Evolutionary conservation across 2,888 invertebrate genomes (phyloP).

Genomic region (Hylaea fasciaria): DNA sequence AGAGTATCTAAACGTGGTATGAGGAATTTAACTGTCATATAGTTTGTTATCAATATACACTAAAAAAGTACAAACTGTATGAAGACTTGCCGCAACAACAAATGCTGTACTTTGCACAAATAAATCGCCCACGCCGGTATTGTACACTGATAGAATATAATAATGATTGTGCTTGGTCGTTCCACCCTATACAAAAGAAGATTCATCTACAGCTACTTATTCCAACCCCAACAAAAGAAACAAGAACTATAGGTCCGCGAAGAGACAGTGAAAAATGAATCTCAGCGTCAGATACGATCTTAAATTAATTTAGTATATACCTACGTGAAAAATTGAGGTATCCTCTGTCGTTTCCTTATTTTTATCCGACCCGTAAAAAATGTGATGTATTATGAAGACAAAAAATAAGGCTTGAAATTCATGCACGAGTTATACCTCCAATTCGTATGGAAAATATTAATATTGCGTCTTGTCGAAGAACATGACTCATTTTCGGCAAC

Average conservation of each 20-base stretch:
- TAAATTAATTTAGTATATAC: slow-evolving; percentile 20
- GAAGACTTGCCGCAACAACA: too few relatives aligned
- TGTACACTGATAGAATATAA: too few relatives aligned
- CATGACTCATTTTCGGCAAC: slow-evolving; percentile 9
- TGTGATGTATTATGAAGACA: not conserved
- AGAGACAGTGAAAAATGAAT: slow-evolving; percentile 37
- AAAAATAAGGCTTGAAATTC: not conserved
- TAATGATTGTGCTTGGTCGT: too few relatives aligned
- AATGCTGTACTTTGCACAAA: too few relatives aligned
- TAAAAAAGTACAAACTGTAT: too few relatives aligned
- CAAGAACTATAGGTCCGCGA: slow-evolving; percentile 30
- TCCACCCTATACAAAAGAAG: too few relatives aligned
- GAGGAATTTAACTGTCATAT: too few relatives aligned
- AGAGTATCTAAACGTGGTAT: too few relatives aligned
- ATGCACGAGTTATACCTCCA: too few relatives aligned
- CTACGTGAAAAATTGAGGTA: slow-evolving; percentile 19
- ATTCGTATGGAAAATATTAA: too few relatives aligned
- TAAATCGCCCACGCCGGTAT: too few relatives aligned
- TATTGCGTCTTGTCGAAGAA: not conserved
- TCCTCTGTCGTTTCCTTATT: slow-evolving; percentile 11
- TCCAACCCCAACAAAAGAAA: slow-evolving; percentile 26
- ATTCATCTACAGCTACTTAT: slow-evolving; percentile 11
- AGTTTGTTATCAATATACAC: too few relatives aligned
- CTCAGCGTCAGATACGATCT: slow-evolving; percentile 30
- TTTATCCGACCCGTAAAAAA: not conserved